Evolutionary conservation across 2,113 vertebrate species (phyloP).

Genomic region (Rhipidura dahli): DNA sequence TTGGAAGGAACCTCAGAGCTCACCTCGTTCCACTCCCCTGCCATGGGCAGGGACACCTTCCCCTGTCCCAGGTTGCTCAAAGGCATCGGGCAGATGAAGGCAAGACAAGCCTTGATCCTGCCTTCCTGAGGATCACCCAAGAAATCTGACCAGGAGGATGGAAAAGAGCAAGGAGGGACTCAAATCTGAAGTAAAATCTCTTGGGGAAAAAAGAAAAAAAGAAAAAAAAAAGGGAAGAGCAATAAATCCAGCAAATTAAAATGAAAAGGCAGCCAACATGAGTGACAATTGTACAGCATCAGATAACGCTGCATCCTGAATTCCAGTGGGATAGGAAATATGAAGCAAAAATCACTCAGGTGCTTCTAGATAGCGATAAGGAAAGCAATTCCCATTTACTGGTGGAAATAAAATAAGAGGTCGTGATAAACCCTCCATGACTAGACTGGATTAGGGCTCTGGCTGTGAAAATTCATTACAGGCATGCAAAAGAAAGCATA

Average conservation of each 20-base stretch:
- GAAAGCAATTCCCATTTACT: conserved; percentile 48
- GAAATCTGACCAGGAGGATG: background rate
- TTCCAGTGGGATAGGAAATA: conserved; percentile 23
- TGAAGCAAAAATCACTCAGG: background rate
- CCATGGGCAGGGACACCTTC: background rate
- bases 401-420: conserved; percentile 24
- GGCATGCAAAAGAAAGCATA: conserved; percentile 34
- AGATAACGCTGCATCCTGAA: conserved; percentile 21
- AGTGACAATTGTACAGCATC: background rate
- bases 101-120: background rate
- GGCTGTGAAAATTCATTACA: conserved; percentile 65
- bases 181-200: conserved; percentile 31
- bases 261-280: conserved; percentile 25
- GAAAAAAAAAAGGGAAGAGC: background rate
- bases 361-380: conserved; percentile 5
- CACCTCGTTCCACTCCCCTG: background rate
- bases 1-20: background rate
- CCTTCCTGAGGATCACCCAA: background rate
- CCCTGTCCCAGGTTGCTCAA: fast-evolving
- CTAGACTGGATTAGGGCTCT: conserved; percentile 53
- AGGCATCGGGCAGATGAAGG: conserved; percentile 1
- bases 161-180: background rate
- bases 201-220: fast-evolving
- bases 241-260: background rate
- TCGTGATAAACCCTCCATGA: conserved; percentile 38